Percentiles rank a stretch among this genome's conserved stretches.
Evolutionary conservation across 2,797 vertebrate genomes (phyloP).

Genomic region (Syndactyla subalaris): DNA sequence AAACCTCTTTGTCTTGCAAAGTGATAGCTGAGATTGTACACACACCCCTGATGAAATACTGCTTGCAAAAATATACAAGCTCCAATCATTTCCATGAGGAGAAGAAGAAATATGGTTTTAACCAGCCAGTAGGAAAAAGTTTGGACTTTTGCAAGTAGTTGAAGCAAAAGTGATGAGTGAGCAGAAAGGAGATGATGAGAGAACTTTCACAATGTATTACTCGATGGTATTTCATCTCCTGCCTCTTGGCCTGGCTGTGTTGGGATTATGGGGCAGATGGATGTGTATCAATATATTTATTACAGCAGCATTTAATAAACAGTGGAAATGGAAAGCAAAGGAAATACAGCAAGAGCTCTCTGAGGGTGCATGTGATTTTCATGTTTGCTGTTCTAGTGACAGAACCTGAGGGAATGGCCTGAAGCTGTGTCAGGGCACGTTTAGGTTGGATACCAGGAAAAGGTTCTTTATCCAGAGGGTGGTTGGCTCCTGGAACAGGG

Average conservation of each 20-base stretch:
- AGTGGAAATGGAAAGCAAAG: neutral
- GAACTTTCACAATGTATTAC: neutral
- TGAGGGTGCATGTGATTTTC: neutral
- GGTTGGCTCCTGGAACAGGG: neutral
- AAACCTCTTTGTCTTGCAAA: neutral
- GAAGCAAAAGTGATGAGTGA: neutral
- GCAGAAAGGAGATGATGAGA: neutral
- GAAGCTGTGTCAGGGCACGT: neutral
- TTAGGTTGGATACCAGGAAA: neutral
- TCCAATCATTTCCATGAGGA: neutral
- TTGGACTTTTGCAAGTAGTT: neutral
- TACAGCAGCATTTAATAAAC: neutral
- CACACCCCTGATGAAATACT: neutral
- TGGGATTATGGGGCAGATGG: neutral
- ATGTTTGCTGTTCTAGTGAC: neutral
- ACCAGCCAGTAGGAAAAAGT: neutral
- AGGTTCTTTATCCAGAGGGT: fast-evolving
- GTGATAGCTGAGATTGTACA: neutral
- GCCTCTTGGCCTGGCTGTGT: neutral
- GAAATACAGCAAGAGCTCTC: neutral
- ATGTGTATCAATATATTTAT: neutral
- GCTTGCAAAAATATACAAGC: neutral
- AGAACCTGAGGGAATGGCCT: fast-evolving
- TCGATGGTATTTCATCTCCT: neutral
- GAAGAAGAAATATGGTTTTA: neutral